Percentiles rank a stretch among this genome's conserved stretches.
Evolutionary conservation across 2,888 invertebrate genomes (phyloP).

Genomic region (Agonopterix heracliana): DNA sequence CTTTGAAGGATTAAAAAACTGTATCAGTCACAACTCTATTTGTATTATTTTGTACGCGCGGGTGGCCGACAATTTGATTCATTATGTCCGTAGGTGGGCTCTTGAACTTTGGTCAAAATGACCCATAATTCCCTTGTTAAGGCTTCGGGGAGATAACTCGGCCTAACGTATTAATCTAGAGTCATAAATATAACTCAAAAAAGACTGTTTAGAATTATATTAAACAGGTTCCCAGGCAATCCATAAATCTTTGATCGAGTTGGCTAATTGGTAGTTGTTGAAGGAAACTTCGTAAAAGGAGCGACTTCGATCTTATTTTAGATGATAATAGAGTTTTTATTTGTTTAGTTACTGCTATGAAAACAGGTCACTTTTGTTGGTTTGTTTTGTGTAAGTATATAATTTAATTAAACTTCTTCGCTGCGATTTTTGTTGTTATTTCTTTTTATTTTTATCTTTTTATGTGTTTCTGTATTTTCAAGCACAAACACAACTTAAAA

Average conservation of each 20-base stretch:
- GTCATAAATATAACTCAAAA: slow-evolving; percentile 47
- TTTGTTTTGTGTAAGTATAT: no score
- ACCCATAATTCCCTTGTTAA: slow-evolving; percentile 70
- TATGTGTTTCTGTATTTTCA: no score
- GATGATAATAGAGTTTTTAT: no score
- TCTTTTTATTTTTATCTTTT: no score
- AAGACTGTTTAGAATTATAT: slow-evolving; percentile 21
- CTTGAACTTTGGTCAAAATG: slow-evolving; percentile 53
- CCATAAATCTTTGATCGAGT: slow-evolving; percentile 28
- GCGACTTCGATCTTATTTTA: no score
- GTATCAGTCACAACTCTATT: slow-evolving; percentile 34
- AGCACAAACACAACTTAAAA: no score
- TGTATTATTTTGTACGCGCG: slow-evolving; percentile 41
- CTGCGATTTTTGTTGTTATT: no score
- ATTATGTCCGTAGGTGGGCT: slow-evolving; percentile 64
- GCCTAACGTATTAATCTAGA: slow-evolving; percentile 58
- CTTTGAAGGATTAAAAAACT: slow-evolving; percentile 37
- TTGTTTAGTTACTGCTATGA: no score
- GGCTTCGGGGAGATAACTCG: slow-evolving; percentile 44
- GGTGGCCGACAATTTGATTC: slow-evolving; percentile 64
- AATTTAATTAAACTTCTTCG: no score
- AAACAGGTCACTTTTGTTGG: no score
- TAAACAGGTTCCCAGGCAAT: slow-evolving; percentile 25
- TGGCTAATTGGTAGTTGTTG: slow-evolving; percentile 13
- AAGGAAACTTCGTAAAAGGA: no score